Percentiles rank a stretch among this genome's conserved stretches.
phyloP scores from a whole-genome alignment of 1,140 invertebrate genomes.

The Agrypnia vestita region DNA sequence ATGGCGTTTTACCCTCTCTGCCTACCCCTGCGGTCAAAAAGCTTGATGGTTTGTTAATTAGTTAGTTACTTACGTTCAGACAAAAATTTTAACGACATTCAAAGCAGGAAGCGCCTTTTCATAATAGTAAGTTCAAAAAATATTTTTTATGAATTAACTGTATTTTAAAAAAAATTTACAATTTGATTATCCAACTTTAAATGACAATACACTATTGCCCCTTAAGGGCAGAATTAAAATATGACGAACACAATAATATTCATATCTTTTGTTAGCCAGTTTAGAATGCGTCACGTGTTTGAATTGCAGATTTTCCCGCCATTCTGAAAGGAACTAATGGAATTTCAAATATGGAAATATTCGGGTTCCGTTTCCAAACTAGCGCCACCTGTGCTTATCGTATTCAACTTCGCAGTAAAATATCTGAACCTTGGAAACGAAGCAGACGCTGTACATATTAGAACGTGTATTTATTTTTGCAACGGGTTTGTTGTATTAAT shows the following conservation, averaged over 20 bases:
- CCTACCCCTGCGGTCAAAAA: too few species aligned
- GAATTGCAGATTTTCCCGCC: slow-evolving; percentile 37
- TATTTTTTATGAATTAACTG: too few species aligned
- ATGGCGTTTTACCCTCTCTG: too few species aligned
- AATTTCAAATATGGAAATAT: slow-evolving; percentile 48
- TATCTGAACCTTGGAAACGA: not conserved
- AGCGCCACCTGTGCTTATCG: slow-evolving; percentile 35
- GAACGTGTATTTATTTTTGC: too few species aligned
- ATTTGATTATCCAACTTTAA: too few species aligned
- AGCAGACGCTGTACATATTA: not conserved
- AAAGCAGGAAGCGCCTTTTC: too few species aligned
- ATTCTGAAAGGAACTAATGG: slow-evolving; percentile 35
- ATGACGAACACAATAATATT: not conserved
- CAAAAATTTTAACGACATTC: too few species aligned
- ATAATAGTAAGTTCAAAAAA: too few species aligned
- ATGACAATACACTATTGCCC: not conserved
- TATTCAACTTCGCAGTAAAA: not conserved
- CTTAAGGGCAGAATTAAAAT: slow-evolving; percentile 6
- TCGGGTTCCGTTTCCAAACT: slow-evolving; percentile 25
- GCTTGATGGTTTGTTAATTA: too few species aligned
- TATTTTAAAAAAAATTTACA: too few species aligned
- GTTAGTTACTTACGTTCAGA: too few species aligned
- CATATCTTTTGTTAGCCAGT: not conserved
- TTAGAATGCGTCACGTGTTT: slow-evolving; percentile 29
- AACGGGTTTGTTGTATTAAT: too few species aligned